Evolutionary conservation across 2,888 invertebrate species (phyloP), one percentile per base, ranked within the genome.

Genomic region (Pandemis corylana): DNA sequence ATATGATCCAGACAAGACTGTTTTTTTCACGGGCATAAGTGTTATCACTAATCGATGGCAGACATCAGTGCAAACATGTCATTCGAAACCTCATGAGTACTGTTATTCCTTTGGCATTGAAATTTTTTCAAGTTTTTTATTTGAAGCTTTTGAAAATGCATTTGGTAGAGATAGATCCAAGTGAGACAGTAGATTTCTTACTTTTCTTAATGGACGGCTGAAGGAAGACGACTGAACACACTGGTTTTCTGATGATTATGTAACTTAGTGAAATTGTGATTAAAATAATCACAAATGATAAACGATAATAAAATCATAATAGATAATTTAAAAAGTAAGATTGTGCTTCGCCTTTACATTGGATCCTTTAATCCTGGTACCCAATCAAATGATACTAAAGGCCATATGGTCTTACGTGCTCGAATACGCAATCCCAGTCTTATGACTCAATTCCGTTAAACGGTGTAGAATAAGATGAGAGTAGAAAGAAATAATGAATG

Each of bases 281-380:
- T 72, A 51, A 61, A 72, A 28, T 66, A 61, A 72, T 66, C 71
- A 72, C 51, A 28, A 51, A 49, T 72, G 20, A 67, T 71, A 71
- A 61, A 44, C 5, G 44, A 13, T 28, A 28, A 20, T 28, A 1
- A 59, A 28, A 59, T 28, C 28, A 59, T 15, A 9, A 7, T 12
- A 59, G 12, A 12, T 59, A 59, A 12, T 15, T 28, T 10, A 20
- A 59, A 59, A 59, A 59, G 10, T 59, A 10, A 28, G 28, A 10
- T 59, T 20, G 28, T 28, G 20, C 59, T 59, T 59, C 10, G 3
- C 0, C 5, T 59, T n/a, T 20, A 15, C 3, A 20, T 56, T 56
- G 5, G 3, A 20, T 56, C 20, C 56, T 6, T 7, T 20, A 20
- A 20, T 56, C 9, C 7, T 7, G 20, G 53, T 7, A 56, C n/a